Conservation (phyloP, 1,140 invertebrate species). For the Cyrtorhinus lividipennis region DNA sequence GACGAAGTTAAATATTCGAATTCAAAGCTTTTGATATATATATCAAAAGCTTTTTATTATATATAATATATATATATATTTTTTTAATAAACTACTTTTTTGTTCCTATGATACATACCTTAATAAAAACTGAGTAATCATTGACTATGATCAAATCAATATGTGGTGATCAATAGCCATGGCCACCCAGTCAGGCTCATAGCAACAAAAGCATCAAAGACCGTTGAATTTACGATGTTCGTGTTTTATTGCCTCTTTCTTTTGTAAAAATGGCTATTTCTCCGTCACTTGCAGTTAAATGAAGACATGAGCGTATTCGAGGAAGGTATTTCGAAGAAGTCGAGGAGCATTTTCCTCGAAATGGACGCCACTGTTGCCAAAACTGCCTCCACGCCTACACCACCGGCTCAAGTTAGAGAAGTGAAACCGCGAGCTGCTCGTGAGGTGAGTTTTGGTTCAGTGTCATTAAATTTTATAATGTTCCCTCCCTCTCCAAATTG, state of each 20-base stretch:
- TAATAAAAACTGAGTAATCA: too few species aligned
- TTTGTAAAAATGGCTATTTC: not conserved
- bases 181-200: too few species aligned
- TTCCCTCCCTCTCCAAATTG: too few species aligned
- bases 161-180: too few species aligned
- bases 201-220: too few species aligned
- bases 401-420: slow-evolving; percentile 22
- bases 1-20: too few species aligned
- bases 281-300: slow-evolving; percentile 33
- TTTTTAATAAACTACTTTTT: not conserved
- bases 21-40: too few species aligned
- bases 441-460: not conserved
- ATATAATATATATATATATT: not conserved
- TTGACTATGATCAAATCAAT: too few species aligned
- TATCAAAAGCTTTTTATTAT: too few species aligned
- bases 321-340: slow-evolving; percentile 73
- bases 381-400: slow-evolving; percentile 24
- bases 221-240: too few species aligned
- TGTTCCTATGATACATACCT: too few species aligned
- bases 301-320: slow-evolving; percentile 68
- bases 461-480: too few species aligned
- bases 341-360: slow-evolving; percentile 68
- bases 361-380: slow-evolving; percentile 52
- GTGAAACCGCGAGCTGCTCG: not conserved
- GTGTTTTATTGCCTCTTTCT: not conserved